Evolutionary conservation across 2,797 vertebrate genomes (phyloP).

Genomic region (Gallinago nigripennis): DNA sequence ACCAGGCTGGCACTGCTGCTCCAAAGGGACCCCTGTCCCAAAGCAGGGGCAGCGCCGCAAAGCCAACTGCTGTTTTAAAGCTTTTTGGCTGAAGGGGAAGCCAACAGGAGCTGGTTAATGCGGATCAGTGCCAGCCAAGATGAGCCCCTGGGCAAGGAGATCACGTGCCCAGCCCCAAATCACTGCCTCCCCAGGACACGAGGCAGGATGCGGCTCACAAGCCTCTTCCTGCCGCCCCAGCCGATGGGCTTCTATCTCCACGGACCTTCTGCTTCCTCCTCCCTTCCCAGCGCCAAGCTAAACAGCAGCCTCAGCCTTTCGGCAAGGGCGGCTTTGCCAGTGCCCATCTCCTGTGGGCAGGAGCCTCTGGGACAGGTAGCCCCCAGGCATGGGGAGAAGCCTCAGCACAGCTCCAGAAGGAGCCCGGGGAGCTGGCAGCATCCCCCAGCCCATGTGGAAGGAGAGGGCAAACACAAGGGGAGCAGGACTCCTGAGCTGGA

Average conservation of each 20-base stretch:
- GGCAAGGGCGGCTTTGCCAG: background rate
- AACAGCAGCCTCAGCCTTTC: conserved; percentile 52
- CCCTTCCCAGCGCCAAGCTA: conserved; percentile 52
- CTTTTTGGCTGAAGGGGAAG: background rate
- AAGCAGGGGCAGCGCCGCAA: background rate
- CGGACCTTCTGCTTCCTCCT: conserved; percentile 78
- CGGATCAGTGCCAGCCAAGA: background rate
- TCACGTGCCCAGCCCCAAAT: background rate
- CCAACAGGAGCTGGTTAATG: background rate
- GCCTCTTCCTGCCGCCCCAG: conserved; percentile 66
- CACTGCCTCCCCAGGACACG: background rate
- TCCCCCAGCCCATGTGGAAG: accelerated
- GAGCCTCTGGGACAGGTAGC: background rate
- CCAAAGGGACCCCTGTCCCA: background rate
- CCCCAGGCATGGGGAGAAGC: background rate
- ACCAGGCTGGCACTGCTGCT: background rate
- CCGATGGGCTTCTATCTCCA: conserved; percentile 65
- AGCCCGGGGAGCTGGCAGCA: background rate
- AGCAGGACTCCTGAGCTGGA: background rate
- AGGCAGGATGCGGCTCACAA: conserved; percentile 71
- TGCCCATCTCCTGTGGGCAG: background rate
- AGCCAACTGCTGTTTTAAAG: background rate
- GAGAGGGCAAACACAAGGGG: background rate
- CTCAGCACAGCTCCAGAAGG: background rate
- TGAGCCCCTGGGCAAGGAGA: background rate